A percentile compares a stretch with the other conserved stretches of the same genome.
phyloP scores from a whole-genome alignment of 2,888 invertebrate genomes.

The Heliconius hortense region DNA sequence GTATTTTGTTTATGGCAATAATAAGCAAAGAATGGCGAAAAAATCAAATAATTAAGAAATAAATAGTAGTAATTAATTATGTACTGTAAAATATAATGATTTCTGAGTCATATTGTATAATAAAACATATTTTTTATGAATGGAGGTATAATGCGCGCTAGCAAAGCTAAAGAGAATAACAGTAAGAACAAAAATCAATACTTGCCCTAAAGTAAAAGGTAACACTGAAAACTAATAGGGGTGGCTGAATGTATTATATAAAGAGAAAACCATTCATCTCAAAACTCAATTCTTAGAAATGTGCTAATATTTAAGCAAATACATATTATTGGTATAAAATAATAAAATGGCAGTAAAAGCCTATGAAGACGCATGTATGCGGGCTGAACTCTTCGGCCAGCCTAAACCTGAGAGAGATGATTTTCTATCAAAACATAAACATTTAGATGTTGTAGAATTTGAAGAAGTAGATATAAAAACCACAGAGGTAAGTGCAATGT shows the following conservation, averaged over 20 bases:
- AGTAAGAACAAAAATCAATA: constrained; percentile 45
- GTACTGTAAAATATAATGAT: not conserved
- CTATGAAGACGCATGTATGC: constrained; percentile 89
- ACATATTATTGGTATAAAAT: constrained; percentile 28
- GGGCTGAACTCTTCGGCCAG: constrained; percentile 89
- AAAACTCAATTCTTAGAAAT: not conserved
- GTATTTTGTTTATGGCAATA: constrained; percentile 17
- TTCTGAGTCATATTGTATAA: not conserved
- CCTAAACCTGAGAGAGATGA: constrained; percentile 86
- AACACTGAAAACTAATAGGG: constrained; percentile 36
- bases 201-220: constrained; percentile 38
- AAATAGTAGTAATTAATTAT: not conserved
- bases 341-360: constrained; percentile 83
- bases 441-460: constrained; percentile 78
- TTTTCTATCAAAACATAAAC: constrained; percentile 82
- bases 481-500: constrained; percentile 60
- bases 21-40: constrained; percentile 16
- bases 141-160: not conserved
- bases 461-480: constrained; percentile 77
- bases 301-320: not conserved
- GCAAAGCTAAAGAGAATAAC: not conserved
- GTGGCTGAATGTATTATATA: constrained; percentile 27
- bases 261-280: constrained; percentile 13
- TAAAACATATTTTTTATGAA: not conserved
- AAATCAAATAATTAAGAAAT: not conserved